Percentiles rank a stretch among this genome's conserved stretches.
phyloP scores from a whole-genome alignment of 2,113 vertebrate genomes.

The Caretta caretta region DNA sequence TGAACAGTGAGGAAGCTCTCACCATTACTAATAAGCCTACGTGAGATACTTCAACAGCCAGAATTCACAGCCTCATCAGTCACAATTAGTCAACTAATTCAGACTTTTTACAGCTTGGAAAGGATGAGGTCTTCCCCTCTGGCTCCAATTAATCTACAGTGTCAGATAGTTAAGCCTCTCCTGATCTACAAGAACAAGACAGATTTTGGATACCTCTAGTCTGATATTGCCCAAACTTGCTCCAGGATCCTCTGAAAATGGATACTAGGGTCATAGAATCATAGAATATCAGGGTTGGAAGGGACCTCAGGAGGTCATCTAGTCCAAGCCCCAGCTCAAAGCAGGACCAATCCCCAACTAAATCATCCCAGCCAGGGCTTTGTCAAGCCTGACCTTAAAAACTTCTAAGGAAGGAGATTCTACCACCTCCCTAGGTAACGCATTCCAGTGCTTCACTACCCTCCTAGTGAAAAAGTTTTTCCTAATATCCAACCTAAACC shows the following conservation, averaged over 20 bases:
- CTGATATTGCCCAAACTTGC: not conserved
- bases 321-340: too few species aligned
- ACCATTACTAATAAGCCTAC: not conserved
- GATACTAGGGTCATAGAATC: not conserved
- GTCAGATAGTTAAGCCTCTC: not conserved
- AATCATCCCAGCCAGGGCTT: too few species aligned
- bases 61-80: not conserved
- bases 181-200: not conserved
- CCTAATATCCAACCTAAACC: too few species aligned
- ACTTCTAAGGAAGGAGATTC: too few species aligned
- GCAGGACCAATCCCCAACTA: too few species aligned
- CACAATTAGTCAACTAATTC: not conserved
- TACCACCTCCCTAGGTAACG: too few species aligned
- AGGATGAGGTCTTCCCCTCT: not conserved
- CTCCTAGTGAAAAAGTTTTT: too few species aligned
- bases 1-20: not conserved
- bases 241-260: not conserved
- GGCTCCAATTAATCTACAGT: not conserved
- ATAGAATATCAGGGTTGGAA: too few species aligned
- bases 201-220: not conserved
- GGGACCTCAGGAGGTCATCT: too few species aligned
- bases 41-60: not conserved
- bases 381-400: too few species aligned
- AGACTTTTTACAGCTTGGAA: constrained; percentile 18
- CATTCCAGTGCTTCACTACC: too few species aligned